Percentiles rank a stretch among this genome's conserved stretches.
These are phyloP conservation scores for Menura novaehollandiae DNA, from an alignment of 2,113 vertebrate species.

Conservation along the genomic window DNA sequence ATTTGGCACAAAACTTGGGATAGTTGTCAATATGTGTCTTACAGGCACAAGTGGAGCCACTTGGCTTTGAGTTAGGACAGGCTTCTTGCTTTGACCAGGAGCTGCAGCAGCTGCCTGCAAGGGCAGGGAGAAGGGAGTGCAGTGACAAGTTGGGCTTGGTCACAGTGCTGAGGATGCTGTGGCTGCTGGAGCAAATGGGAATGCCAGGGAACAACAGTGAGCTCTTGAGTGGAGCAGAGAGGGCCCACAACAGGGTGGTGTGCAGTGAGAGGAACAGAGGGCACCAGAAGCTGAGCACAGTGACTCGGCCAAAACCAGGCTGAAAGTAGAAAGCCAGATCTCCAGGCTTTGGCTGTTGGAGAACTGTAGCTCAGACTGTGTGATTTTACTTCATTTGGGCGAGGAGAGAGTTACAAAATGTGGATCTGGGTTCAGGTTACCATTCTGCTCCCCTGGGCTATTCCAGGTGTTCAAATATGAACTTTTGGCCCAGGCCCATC, in stretches of 20 bases:
- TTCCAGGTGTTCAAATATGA: slow-evolving; percentile 54
- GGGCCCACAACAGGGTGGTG: rapidly evolving
- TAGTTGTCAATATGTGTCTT: background rate
- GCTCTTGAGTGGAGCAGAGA: background rate
- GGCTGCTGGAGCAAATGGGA: background rate
- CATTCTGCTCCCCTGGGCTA: background rate
- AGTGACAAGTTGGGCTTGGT: background rate
- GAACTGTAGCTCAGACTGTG: background rate
- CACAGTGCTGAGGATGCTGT: background rate
- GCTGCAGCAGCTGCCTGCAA: background rate
- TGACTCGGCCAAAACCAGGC: background rate
- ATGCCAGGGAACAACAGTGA: background rate
- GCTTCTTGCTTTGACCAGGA: background rate
- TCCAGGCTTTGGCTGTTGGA: background rate
- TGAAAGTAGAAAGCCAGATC: background rate
- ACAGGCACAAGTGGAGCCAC: background rate
- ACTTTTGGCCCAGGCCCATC: slow-evolving; percentile 31
- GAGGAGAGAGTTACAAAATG: background rate
- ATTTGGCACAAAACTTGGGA: background rate
- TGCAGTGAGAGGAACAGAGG: background rate
- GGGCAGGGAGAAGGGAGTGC: background rate
- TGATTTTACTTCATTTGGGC: background rate
- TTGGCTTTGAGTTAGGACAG: background rate
- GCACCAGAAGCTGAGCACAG: background rate
- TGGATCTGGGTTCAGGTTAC: slow-evolving; percentile 38